These are phyloP conservation scores for Oreochromis mossambicus DNA, from an alignment of 2,797 vertebrate genomes.

Conservation along the genomic window DNA sequence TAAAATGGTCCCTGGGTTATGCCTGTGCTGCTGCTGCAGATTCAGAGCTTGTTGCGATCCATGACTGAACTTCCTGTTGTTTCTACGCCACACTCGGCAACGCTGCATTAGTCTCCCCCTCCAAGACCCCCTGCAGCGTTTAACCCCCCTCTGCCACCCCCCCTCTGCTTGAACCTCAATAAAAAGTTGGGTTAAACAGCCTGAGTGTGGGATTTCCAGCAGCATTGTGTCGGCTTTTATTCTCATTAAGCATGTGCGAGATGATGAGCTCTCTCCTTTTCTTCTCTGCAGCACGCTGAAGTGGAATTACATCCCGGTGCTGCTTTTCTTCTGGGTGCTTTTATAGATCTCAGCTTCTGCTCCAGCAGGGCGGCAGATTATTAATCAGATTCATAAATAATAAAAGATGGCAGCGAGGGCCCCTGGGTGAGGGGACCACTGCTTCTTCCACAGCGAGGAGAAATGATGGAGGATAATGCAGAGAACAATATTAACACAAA, in stretches of 20 bases:
- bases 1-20: background rate
- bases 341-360: slow-evolving; percentile 56
- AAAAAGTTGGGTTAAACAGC: slow-evolving; percentile 48
- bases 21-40: background rate
- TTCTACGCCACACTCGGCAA: background rate
- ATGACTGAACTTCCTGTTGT: background rate
- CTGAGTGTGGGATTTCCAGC: slow-evolving; percentile 13
- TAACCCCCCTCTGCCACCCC: background rate
- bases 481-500: slow-evolving; percentile 63
- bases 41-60: background rate
- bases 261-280: slow-evolving; percentile 42
- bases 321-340: slow-evolving; percentile 49
- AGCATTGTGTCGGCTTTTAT: slow-evolving; percentile 41
- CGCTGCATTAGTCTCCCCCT: background rate
- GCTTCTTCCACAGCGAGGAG: slow-evolving; percentile 36
- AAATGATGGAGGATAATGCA: slow-evolving; percentile 40
- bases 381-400: slow-evolving; percentile 78
- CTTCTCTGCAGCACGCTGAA: slow-evolving; percentile 25
- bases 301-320: slow-evolving; percentile 48
- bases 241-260: slow-evolving; percentile 55
- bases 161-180: slow-evolving; percentile 14
- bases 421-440: slow-evolving; percentile 36
- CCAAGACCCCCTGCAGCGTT: background rate
- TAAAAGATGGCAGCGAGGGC: slow-evolving; percentile 61
- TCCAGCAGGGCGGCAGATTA: slow-evolving; percentile 54